Evolutionary conservation across 2,113 vertebrate genomes (phyloP), one percentile per base, ranked within the genome.

Genomic region (Vombatus ursinus): DNA sequence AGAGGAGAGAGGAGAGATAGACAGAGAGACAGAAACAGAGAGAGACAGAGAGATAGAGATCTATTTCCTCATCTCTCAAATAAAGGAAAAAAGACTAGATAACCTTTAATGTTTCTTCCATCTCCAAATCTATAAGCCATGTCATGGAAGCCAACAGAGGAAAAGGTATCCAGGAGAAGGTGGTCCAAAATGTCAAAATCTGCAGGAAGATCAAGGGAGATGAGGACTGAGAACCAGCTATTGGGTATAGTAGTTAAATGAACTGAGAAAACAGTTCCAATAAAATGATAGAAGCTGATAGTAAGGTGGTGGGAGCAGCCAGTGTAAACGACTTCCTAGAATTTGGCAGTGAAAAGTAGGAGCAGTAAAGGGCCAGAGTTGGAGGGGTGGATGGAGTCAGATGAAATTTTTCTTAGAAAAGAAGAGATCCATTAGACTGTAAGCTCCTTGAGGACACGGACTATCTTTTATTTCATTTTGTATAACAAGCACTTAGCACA

Each of bases 1-100:
- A 26, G 8, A 61, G 54, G 0, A 1, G 2, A 25, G 26, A 8
- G n/a, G n/a, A n/a, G n/a, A n/a, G n/a, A n/a, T n/a, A n/a, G 26
- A 61, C 9, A 61, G 53, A 68, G 31, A 37, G 31, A 68, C 0
- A 68, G 61, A 61, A 9, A 16, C 6, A 68, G 31, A 68, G 31
- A n/a, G 31, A 68, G 31, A 68, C 0, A 68, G 11, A 68, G 3
- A 68, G 61, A 68, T 0, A 61, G 26, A 57, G 8, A 57, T n/a
- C 68, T 77, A 37, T n/a, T 77, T 77, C 4, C 37, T 77, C n/a
- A 77, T 77, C 4, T n/a, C 16, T 7, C n/a, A 77, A 77, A 77
- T n/a, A 77, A 77, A n/a, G 37, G 37, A 8, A 77, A n/a, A n/a
- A n/a, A n/a, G n/a, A 77, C 16, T 77, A 77, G 68, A 77, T 77